Evolutionary conservation across 1,140 invertebrate genomes (phyloP), one percentile per base, ranked within the genome.

Genomic region (Bombus vancouverensis): DNA sequence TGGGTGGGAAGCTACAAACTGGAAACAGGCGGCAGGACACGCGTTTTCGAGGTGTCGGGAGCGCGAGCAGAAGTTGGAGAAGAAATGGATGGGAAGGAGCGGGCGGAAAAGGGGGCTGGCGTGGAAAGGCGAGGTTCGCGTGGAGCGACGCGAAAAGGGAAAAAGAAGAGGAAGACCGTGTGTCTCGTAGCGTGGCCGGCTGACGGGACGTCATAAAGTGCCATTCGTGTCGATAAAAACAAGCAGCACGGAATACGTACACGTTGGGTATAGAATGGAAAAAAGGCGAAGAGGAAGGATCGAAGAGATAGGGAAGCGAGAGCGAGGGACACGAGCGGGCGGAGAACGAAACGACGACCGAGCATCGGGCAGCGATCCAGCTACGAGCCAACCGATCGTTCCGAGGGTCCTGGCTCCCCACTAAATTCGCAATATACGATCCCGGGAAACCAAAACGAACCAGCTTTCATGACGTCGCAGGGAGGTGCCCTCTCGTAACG

Each of bases 401-500:
- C 79, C 85, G 91, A 89, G 88, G 90, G 88, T 90, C 88, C 87
- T 75, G 81, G 87, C 88, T 90, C 90, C 91, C 87, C 89, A 91
- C 90, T 91, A 91, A 91, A 91, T 91, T 91, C 87, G 89, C 90
- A 91, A 91, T 91, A 91, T 91, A 91, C 87, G 90, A 90, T 91
- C 89, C 89, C 87, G 90, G 89, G 90, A 88, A 91, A 90, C 79
- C 90, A 91, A 91, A 91, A 90, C 90, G 90, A 91, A 91, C 53
- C 90, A 86, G 90, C 89, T 90, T 89, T 90, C 90, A 81, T 86
- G 89, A 90, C 87, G 78, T 91, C 89, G 89, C 87, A 59, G 84
- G 82, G 72, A 87, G 87, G 81, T 90, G 83, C 84, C 83, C 87
- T 72, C 73, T 65, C 47, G 72, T 87, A 90, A 91, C 85, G 90